These are phyloP conservation scores for Scyliorhinus canicula DNA, from an alignment of 2,797 vertebrate species.

Conservation along the genomic window DNA sequence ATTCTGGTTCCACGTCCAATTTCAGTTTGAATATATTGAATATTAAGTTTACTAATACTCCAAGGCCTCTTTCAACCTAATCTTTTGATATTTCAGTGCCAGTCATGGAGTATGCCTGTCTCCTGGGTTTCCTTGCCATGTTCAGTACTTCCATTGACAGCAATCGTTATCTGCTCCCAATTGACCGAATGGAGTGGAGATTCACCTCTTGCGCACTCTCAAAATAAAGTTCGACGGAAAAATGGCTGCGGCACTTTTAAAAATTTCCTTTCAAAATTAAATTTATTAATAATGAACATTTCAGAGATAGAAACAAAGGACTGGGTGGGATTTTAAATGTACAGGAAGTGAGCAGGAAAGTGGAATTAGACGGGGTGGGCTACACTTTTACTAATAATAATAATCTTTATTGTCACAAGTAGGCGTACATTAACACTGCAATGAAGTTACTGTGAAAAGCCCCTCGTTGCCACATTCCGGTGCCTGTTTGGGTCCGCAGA, in stretches of 20 bases:
- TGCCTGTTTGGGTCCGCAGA: too few relatives aligned
- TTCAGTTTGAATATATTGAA: not conserved
- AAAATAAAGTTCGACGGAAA: not conserved
- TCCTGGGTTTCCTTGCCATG: not conserved
- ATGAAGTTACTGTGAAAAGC: too few relatives aligned
- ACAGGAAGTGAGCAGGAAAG: not conserved
- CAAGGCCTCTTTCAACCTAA: not conserved
- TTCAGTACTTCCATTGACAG: not conserved
- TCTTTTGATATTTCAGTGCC: not conserved
- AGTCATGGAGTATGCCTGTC: not conserved
- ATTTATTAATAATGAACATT: not conserved
- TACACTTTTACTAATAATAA: too few relatives aligned
- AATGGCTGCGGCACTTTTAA: not conserved
- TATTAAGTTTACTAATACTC: not conserved
- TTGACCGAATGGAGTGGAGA: not conserved
- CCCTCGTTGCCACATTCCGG: too few relatives aligned
- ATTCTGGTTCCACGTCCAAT: not conserved
- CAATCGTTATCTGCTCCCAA: not conserved
- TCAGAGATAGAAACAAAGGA: not conserved
- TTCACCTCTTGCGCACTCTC: not conserved
- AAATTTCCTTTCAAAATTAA: not conserved
- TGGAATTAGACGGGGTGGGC: not conserved
- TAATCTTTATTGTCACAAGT: too few relatives aligned
- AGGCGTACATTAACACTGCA: too few relatives aligned
- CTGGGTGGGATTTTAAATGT: not conserved